These are phyloP conservation scores for Phaenicophaeus curvirostris DNA, from an alignment of 2,797 vertebrate genomes.

Conservation along the genomic window DNA sequence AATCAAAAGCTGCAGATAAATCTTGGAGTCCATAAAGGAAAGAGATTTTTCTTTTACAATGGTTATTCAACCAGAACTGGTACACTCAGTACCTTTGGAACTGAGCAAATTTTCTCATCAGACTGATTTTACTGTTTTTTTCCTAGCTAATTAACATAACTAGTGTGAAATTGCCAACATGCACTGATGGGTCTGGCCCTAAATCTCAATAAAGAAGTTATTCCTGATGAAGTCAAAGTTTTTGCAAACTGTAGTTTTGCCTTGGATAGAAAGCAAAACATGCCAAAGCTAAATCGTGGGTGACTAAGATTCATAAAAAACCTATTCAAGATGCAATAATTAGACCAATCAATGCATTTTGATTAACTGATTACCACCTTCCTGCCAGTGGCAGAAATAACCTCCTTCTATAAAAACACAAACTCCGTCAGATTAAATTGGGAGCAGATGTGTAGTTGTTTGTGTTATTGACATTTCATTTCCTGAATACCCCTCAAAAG, in stretches of 20 bases:
- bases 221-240: background rate
- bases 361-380: conserved; percentile 60
- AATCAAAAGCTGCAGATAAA: background rate
- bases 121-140: background rate
- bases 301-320: conserved; percentile 3
- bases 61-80: background rate
- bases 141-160: background rate
- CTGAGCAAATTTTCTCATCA: background rate
- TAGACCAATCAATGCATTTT: conserved; percentile 48
- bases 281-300: background rate
- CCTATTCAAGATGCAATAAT: background rate
- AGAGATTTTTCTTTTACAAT: background rate
- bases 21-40: background rate
- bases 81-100: background rate
- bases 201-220: background rate
- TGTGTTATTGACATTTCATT: conserved; percentile 41
- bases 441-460: conserved; percentile 58
- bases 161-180: background rate
- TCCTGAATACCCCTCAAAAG: conserved; percentile 14
- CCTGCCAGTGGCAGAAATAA: conserved; percentile 46
- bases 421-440: conserved; percentile 27
- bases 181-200: background rate
- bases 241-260: background rate
- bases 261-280: background rate
- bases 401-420: conserved; percentile 28